phyloP scores from a whole-genome alignment of 2,113 vertebrate species.

The Indri indri region DNA sequence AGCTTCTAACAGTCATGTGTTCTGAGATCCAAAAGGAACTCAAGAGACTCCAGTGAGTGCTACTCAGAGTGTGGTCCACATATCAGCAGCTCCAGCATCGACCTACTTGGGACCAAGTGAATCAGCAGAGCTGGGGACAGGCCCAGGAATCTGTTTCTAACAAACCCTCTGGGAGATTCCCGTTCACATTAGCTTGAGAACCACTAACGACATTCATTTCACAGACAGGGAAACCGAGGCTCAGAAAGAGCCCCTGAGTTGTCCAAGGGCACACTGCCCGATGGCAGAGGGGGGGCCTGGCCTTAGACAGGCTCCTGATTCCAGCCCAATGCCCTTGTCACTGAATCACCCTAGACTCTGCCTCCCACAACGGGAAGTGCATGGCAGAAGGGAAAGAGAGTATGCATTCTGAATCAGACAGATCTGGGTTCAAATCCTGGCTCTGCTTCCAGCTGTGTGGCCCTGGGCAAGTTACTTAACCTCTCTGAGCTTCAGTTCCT shows the following conservation, averaged over 20 bases:
- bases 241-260: not conserved
- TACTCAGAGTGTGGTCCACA: rapidly evolving
- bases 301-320: not conserved
- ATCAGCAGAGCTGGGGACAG: rapidly evolving
- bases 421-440: not conserved
- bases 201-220: not conserved
- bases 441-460: not conserved
- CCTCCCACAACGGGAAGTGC: not conserved
- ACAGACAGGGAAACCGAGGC: not conserved
- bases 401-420: not conserved
- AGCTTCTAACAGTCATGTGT: too few relatives aligned
- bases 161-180: not conserved
- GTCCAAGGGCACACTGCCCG: too few relatives aligned
- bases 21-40: not conserved
- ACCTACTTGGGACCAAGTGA: not conserved
- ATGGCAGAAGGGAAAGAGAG: rapidly evolving
- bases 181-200: rapidly evolving
- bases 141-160: not conserved
- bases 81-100: rapidly evolving
- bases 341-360: not conserved
- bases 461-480: not conserved
- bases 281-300: not conserved
- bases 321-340: not conserved
- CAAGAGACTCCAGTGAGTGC: rapidly evolving
- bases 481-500: not conserved